Evolutionary conservation across 2,113 vertebrate species (phyloP), one percentile per base, ranked within the genome.

Genomic region (Ivindomyrus marchei): DNA sequence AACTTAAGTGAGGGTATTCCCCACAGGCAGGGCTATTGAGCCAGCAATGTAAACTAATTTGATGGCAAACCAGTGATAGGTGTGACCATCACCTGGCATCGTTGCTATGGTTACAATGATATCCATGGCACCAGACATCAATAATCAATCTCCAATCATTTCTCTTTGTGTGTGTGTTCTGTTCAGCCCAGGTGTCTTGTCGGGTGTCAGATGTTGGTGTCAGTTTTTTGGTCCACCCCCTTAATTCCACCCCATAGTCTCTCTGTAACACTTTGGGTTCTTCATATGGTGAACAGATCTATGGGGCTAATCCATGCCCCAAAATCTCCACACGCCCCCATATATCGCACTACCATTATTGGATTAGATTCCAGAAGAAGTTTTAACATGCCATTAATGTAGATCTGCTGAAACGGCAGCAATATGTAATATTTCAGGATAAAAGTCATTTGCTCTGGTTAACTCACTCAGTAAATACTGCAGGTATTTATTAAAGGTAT

Each of bases 1-100:
- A 74, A 86, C 47, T 45, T 39, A 53, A 39, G 77, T 21, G 8
- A 50, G 47, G 3, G 19, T 56, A 31, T 89, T 49, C 11, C 24
- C 91, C 80, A 52, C 50, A 90, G 91, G 85, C 9, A 87, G 91
- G 3, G 70, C 87, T 90, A 27, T 90, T 91, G 89, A 88, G 90
- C 91, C 77, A 46, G 49, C 24, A 21, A 84, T 47, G 7, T 10
- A 84, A 46, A 45, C 39, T 13, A 56, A 46, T 11, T 13, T 62
- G 52, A 85, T 47, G 1, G 36, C 27, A 80, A 31, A 88, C 3
- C 46, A 42, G 10, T 11, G n/a, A 89, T 5, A 31, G 4, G 27
- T 31, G 47, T 86, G 10, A 50, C 45, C 9, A 86, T 27, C 19
- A 31, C 3, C 49, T 27, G 85, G 47, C 85, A n/a, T 87, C 80